Evolutionary conservation across 2,888 invertebrate species (phyloP).

Genomic region (Yponomeuta sedellus): DNA sequence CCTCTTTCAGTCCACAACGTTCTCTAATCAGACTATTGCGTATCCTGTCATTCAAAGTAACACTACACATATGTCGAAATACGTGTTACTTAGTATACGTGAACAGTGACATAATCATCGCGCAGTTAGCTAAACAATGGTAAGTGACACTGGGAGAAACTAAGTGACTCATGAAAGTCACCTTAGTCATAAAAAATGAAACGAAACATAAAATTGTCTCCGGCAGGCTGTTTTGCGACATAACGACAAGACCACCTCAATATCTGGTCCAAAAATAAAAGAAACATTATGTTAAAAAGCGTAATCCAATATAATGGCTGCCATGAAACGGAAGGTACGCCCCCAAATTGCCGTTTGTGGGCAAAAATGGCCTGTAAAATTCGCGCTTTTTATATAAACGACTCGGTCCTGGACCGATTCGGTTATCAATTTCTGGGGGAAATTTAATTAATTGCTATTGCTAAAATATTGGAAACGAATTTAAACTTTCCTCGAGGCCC

Average conservation of each 20-base stretch:
- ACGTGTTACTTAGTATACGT: no score
- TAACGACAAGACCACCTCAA: background rate
- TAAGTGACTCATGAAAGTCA: no score
- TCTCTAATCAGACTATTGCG: no score
- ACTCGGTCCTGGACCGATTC: background rate
- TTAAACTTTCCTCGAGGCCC: background rate
- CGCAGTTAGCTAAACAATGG: no score
- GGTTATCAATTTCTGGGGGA: slow-evolving; percentile 7
- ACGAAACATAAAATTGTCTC: no score
- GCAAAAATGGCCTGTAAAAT: slow-evolving; percentile 55
- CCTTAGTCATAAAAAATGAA: no score
- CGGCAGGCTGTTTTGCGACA: background rate
- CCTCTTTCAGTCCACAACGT: no score
- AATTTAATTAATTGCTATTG: slow-evolving; percentile 14
- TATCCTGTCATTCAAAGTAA: no score
- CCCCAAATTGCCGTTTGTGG: slow-evolving; percentile 51
- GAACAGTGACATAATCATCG: no score
- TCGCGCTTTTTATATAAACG: slow-evolving; percentile 4
- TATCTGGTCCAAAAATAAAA: background rate
- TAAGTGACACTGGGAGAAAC: no score
- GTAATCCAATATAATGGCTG: slow-evolving; percentile 2
- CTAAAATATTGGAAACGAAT: slow-evolving; percentile 15
- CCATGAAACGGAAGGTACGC: slow-evolving; percentile 6
- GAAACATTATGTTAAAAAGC: slow-evolving; percentile 3
- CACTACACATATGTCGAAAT: no score